phyloP scores from a whole-genome alignment of 1,140 invertebrate genomes.

The Conopomorpha cramerella region DNA sequence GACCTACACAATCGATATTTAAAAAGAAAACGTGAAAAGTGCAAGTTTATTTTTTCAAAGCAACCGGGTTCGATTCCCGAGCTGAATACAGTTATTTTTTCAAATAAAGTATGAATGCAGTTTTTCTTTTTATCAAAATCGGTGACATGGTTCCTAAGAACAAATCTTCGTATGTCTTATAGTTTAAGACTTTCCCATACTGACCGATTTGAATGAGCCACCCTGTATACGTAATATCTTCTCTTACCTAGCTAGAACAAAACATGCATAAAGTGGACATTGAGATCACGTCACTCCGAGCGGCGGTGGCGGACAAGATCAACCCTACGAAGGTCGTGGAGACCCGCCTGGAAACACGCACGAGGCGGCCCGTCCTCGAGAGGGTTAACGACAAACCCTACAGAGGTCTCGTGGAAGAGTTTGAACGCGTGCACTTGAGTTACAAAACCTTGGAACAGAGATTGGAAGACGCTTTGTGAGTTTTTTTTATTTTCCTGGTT shows the following conservation, averaged over 20 bases:
- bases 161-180: too few relatives aligned
- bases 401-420: slow-evolving; percentile 73
- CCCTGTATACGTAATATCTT: too few relatives aligned
- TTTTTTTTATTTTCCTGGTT: slow-evolving; percentile 6
- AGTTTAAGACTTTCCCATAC: too few relatives aligned
- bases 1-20: too few relatives aligned
- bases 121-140: too few relatives aligned
- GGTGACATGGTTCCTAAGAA: too few relatives aligned
- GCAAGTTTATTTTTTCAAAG: too few relatives aligned
- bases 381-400: slow-evolving; percentile 73
- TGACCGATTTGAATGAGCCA: too few relatives aligned
- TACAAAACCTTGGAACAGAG: slow-evolving; percentile 68
- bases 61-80: too few relatives aligned
- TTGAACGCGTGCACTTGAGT: slow-evolving; percentile 62
- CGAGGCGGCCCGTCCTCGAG: slow-evolving; percentile 56
- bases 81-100: too few relatives aligned
- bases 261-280: slow-evolving; percentile 76
- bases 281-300: slow-evolving; percentile 71
- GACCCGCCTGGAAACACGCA: slow-evolving; percentile 74
- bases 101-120: too few relatives aligned
- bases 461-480: slow-evolving; percentile 67
- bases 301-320: slow-evolving; percentile 70
- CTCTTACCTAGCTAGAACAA: slow-evolving; percentile 64
- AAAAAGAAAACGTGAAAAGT: too few relatives aligned
- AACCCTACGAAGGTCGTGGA: slow-evolving; percentile 76